Conservation (phyloP, 2,113 vertebrate species). For the Lycocorax pyrrhopterus region DNA sequence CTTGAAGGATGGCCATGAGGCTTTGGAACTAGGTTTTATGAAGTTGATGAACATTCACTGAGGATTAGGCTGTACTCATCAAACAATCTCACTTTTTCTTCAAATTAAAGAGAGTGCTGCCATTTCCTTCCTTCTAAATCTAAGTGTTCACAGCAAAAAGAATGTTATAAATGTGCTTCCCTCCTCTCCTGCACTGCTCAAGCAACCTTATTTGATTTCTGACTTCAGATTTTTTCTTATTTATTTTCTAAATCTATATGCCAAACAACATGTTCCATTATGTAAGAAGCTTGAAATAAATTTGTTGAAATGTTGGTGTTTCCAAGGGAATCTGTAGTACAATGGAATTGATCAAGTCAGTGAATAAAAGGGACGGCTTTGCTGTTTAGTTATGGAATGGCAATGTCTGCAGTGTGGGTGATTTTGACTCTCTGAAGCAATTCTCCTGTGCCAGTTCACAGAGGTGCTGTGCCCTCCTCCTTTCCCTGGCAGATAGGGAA, state of each 20-base stretch:
- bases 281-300: neutral
- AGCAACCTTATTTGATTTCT: neutral
- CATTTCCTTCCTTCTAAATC: neutral
- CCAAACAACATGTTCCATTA: neutral
- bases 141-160: neutral
- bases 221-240: neutral
- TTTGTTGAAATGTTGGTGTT: neutral
- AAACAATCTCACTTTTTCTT: neutral
- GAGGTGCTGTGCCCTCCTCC: neutral
- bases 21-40: neutral
- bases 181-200: neutral
- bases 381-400: neutral
- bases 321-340: neutral
- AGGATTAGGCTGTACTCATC: constrained; percentile 16
- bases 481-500: neutral
- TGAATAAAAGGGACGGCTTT: neutral
- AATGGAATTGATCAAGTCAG: neutral
- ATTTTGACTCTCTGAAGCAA: neutral
- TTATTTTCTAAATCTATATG: neutral
- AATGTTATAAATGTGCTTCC: neutral
- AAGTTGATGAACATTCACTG: constrained; percentile 13
- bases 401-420: neutral
- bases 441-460: neutral
- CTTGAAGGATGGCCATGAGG: neutral
- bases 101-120: neutral